phyloP scores from a whole-genome alignment of 2,797 vertebrate genomes.

The Hephaestus fuliginosus region DNA sequence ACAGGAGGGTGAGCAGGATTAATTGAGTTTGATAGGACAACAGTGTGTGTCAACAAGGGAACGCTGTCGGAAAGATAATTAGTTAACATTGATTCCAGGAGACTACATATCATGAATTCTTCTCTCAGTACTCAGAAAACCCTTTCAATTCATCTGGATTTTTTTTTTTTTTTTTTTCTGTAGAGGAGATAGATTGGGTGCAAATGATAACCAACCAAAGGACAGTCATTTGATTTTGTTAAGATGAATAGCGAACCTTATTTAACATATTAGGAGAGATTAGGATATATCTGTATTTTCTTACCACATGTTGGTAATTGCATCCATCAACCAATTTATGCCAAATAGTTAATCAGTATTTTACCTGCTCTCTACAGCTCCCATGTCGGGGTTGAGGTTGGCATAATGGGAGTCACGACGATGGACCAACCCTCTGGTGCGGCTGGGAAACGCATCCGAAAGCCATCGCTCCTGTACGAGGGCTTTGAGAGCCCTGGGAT shows the following conservation, averaged over 20 bases:
- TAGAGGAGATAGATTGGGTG: too few relatives aligned
- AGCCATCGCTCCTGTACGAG: conserved; percentile 95
- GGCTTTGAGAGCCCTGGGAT: conserved; percentile 94
- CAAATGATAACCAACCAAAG: too few relatives aligned
- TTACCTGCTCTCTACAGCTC: conserved; percentile 77
- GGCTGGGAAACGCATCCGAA: conserved; percentile 93
- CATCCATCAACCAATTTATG: neutral
- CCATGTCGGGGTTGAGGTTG: conserved; percentile 76
- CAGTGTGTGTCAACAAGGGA: neutral
- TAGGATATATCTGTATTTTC: neutral
- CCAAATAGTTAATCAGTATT: conserved; percentile 28
- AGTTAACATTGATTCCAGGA: neutral
- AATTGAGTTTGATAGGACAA: neutral
- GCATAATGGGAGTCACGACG: conserved; percentile 73
- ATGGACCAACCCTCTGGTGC: conserved; percentile 86
- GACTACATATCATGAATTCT: neutral
- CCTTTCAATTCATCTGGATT: too few relatives aligned
- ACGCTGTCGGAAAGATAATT: neutral
- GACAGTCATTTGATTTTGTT: neutral
- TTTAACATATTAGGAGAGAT: neutral
- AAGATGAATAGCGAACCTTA: neutral
- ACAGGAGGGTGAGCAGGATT: neutral
- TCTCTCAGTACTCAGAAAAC: neutral
- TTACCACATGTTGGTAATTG: neutral
- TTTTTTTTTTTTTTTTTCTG: neutral